phyloP scores from a whole-genome alignment of 2,113 vertebrate genomes.

The Pogona vitticeps region DNA sequence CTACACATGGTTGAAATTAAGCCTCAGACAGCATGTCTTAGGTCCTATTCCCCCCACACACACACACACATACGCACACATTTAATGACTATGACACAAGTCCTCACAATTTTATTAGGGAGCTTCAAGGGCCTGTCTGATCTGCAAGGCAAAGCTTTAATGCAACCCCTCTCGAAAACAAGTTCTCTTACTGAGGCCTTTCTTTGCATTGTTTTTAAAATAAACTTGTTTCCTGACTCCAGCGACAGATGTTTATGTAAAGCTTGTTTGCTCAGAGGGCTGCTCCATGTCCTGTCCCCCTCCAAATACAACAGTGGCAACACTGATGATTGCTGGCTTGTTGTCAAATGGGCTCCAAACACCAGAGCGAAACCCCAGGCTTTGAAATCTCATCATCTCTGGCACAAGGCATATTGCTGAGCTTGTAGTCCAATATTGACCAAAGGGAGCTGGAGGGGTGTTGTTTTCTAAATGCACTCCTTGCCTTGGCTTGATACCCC shows the following conservation, averaged over 20 bases:
- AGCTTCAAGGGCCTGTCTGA: background rate
- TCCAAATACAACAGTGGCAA: conserved; percentile 69
- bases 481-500: conserved; percentile 5
- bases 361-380: conserved; percentile 2
- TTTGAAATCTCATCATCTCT: conserved; percentile 21
- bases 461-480: conserved; percentile 4
- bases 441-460: background rate
- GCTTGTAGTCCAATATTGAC: conserved; percentile 31
- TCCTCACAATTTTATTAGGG: background rate
- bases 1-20: background rate
- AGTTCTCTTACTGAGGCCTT: background rate
- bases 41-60: background rate
- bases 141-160: background rate
- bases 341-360: conserved; percentile 39
- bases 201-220: conserved; percentile 49
- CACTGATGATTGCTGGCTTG: conserved; percentile 58
- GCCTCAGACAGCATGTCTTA: background rate
- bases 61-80: too few relatives aligned
- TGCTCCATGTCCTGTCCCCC: conserved; percentile 29
- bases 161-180: conserved; percentile 8
- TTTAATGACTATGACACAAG: background rate
- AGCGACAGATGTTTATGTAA: conserved; percentile 23
- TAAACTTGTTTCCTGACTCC: conserved; percentile 55
- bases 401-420: conserved; percentile 25
- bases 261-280: conserved; percentile 63